Evolutionary conservation across 23 tunicate genomes (phyloP), one percentile per base, ranked within the genome.

Genomic region (Corella eumyota): DNA sequence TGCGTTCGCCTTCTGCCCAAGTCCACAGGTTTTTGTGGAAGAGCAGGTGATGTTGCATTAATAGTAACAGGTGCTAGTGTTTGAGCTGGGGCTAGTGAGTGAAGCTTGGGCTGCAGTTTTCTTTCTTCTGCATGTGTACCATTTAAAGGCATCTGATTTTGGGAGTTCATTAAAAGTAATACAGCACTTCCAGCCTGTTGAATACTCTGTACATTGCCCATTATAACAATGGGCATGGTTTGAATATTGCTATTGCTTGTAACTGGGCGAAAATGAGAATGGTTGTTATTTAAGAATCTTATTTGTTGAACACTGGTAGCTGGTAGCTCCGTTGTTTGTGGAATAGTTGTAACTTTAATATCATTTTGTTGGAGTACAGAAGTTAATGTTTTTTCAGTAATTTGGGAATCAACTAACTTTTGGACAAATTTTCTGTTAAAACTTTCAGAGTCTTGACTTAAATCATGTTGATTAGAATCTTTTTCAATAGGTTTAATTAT

Each of bases 151-250:
- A n/a, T n/a, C n/a, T 68, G 46, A 28, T 21, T n/a, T 7, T 25
- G 78, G 7, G 96, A 81, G 33, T 79, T 80, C 34, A 88, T 76
- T 69, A 88, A 75, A 17, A 88, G 78, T 45, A 88, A 56, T 34
- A 88, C 85, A 0, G 96, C 96, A 46, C 77, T 79, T 31, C 56
- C 38, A 21, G 88, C 81, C 25, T 79, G 76, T 32, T 79, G 77
- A 6, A 88, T 27, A n/a, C 81, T 71, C 62, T 88, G 88, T 1
- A 75, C 75, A 62, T 70, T 68, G 17, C 96, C 96, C 81, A 88
- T 66, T 25, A 88, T 88, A 77, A 88, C 72, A 23, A 88, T 79
- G 4, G 96, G 96, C 96, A 88, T 88, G 30, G 96, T 76, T n/a
- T 88, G 96, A 27, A 88, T 78, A 53, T 73, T 67, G 35, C 56